Evolutionary conservation across 2,888 invertebrate genomes (phyloP).

Genomic region (Schrankia costaestrigalis): DNA sequence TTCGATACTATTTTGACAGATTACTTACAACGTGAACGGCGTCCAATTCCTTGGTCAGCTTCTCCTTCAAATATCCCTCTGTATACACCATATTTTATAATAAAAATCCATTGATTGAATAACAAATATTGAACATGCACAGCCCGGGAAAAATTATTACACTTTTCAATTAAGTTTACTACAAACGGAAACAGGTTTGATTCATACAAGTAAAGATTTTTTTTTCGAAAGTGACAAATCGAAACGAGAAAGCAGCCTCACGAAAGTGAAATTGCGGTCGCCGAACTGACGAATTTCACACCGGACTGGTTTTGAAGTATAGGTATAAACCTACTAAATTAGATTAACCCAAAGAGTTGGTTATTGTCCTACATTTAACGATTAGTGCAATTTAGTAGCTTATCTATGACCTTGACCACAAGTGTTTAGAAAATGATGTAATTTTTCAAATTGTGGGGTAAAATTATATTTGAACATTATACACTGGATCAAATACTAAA

Average conservation of each 20-base stretch:
- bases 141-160: constrained; percentile 46
- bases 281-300: constrained; percentile 64
- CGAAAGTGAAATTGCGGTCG: constrained; percentile 70
- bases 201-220: constrained; percentile 50
- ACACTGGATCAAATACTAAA: too few species aligned
- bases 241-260: constrained; percentile 63
- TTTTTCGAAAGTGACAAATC: constrained; percentile 68
- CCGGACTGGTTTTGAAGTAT: constrained; percentile 39
- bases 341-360: too few species aligned
- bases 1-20: constrained; percentile 64
- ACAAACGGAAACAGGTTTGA: constrained; percentile 48
- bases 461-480: too few species aligned
- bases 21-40: constrained; percentile 86
- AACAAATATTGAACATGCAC: constrained; percentile 50
- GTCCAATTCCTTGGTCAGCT: constrained; percentile 83
- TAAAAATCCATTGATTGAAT: constrained; percentile 52
- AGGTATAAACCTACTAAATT: constrained; percentile 35
- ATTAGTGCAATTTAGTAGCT: constrained; percentile 31
- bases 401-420: constrained; percentile 42
- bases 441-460: not conserved
- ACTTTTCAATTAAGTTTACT: constrained; percentile 45
- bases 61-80: constrained; percentile 83
- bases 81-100: constrained; percentile 82
- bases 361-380: too few species aligned
- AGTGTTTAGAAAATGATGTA: not conserved